Base-by-base conservation (phyloP, 2,113 vertebrate genomes). In the Cyanistes caeruleus region DNA sequence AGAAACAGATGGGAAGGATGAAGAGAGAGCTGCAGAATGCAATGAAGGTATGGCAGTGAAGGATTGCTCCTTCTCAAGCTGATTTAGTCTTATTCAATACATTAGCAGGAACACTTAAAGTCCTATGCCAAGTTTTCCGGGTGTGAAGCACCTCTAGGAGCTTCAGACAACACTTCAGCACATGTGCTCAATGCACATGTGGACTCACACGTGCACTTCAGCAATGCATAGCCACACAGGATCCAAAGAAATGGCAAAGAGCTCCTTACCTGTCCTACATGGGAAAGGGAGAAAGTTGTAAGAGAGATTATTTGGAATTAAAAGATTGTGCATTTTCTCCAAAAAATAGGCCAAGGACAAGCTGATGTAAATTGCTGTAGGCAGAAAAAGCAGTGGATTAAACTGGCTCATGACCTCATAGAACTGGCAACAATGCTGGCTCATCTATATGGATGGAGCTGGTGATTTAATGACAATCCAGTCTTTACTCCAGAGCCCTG, bases 121-220 rank as follows among this genome's bases (percentile, higher is more conserved):
- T 28, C 25, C 25, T 63, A 43, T 59, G 3, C 21, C 51, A 92
- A 51, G 13, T 46, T 63, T 74, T 88, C 58, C 51, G 30, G 14
- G 33, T 46, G 18, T 56, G 31, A 87, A 84, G 46, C 46, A 69
- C 27, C n/a, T 62, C 37, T 17, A 52, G 65, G 21, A 84, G 68
- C 35, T 75, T 87, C 72, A 75, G 65, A 41, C 9, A 48, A 28
- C 0, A 0, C 37, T 78, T 82, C n/a, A 89, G 33, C 35, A 75
- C 1, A 0, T 5, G 37, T 3, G 2, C 46, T 53, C 64, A 65
- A 39, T 0, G 10, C 18, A 72, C 1, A 0, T 1, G 23, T 23
- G 63, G 53, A 86, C 72, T 56, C 52, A 68, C 23, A 63, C 15
- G 20, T 0, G 10, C n/a, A 28, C 20, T 60, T 35, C 31, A 31